Conservation (phyloP, 2,113 vertebrate genomes). For the Prunella himalayana region DNA sequence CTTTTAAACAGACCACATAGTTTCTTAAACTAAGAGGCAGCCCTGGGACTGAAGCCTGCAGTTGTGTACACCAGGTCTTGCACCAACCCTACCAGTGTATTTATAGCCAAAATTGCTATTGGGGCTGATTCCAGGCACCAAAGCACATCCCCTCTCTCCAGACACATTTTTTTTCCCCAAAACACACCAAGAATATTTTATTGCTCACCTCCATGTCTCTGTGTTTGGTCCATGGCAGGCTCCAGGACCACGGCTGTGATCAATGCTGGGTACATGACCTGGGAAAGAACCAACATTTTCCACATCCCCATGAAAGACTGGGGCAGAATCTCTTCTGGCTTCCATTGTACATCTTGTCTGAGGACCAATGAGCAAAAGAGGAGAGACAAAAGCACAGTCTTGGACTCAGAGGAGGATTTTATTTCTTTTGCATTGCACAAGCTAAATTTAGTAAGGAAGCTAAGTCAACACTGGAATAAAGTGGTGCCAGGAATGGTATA, state of each 20-base stretch:
- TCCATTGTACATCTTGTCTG: not conserved
- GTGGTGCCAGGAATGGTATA: not conserved
- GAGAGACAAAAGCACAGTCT: not conserved
- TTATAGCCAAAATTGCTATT: not conserved
- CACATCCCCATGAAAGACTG: rapidly evolving
- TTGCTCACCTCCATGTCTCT: not conserved
- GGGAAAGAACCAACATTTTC: not conserved
- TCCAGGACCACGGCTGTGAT: not conserved
- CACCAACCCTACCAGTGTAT: no score
- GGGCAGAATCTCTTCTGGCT: not conserved
- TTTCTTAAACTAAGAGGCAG: not conserved
- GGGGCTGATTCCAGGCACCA: not conserved
- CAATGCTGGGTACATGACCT: not conserved
- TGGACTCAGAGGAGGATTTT: not conserved
- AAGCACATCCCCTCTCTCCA: not conserved
- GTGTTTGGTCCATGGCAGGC: not conserved
- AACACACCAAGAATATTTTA: not conserved
- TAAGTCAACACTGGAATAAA: not conserved
- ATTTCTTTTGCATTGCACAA: not conserved
- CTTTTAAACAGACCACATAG: not conserved
- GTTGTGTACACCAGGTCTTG: not conserved
- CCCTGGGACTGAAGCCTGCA: not conserved
- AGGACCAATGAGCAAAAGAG: not conserved
- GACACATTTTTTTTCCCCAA: not conserved
- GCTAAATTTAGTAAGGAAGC: not conserved